Percentiles rank a stretch among this genome's conserved stretches.
Conservation (phyloP, 1,140 invertebrate genomes). For the Drosophila kurseongensis region DNA sequence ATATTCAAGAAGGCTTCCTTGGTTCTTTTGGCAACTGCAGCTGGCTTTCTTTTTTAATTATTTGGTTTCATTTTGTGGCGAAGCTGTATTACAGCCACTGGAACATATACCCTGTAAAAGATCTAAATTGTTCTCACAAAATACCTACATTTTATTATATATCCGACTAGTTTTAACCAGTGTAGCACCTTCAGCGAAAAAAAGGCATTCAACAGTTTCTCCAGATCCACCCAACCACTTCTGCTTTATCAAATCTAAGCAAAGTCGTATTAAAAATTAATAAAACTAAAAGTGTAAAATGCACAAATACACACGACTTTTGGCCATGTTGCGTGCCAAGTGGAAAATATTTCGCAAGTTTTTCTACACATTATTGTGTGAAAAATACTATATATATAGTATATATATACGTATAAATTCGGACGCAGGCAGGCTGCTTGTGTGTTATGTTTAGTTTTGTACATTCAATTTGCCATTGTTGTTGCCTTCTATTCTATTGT, state of each 20-base stretch:
- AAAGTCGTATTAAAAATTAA: conserved; percentile 77
- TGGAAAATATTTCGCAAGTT: conserved; percentile 83
- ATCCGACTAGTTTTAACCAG: too few species aligned
- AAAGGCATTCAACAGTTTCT: conserved; percentile 35
- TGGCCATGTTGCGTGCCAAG: conserved; percentile 78
- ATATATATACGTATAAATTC: conserved; percentile 19
- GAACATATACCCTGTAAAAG: background rate
- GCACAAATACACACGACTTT: conserved; percentile 35
- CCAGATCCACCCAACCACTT: conserved; percentile 26
- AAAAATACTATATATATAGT: conserved; percentile 62
- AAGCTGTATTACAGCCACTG: background rate
- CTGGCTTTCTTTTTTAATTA: conserved; percentile 1
- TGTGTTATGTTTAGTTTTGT: conserved; percentile 72
- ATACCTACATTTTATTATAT: background rate
- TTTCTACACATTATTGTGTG: conserved; percentile 75
- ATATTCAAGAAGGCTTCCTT: conserved; percentile 66
- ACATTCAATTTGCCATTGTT: conserved; percentile 72
- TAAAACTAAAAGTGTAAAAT: conserved; percentile 80
- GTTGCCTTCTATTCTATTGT: conserved; percentile 47
- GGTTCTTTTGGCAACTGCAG: conserved; percentile 65
- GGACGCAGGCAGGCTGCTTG: conserved; percentile 42
- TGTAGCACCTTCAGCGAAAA: background rate
- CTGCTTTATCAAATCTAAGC: conserved; percentile 65
- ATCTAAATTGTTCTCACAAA: too few species aligned
- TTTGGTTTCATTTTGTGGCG: conserved; percentile 3